These are phyloP conservation scores for Alsophila aescularia DNA, from an alignment of 2,888 invertebrate genomes.

Conservation along the genomic window DNA sequence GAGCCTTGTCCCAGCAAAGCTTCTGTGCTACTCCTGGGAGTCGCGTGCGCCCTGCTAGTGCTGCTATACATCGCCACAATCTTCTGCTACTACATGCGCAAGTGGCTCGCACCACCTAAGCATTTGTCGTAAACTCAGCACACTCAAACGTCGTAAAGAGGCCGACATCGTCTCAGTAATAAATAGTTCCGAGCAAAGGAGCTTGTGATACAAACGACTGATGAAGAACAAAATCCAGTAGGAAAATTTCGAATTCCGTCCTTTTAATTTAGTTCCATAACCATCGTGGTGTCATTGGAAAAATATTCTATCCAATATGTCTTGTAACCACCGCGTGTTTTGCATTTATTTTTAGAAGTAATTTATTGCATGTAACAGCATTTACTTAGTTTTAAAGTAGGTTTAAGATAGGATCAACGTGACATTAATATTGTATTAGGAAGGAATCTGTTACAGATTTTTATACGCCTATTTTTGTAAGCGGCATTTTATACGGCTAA, in stretches of 20 bases:
- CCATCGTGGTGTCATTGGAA: constrained; percentile 56
- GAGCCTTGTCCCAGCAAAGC: constrained; percentile 96
- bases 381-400: constrained; percentile 56
- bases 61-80: constrained; percentile 95
- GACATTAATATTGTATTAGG: constrained; percentile 23
- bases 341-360: constrained; percentile 71
- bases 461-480: constrained; percentile 16
- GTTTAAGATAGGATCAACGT: constrained; percentile 28
- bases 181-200: constrained; percentile 45
- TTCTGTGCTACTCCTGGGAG: constrained; percentile 94
- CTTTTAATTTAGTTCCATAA: constrained; percentile 50
- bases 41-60: constrained; percentile 95
- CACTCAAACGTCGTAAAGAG: constrained; percentile 15
- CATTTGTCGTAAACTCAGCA: constrained; percentile 83
- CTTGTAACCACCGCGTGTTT: constrained; percentile 78
- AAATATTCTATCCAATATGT: constrained; percentile 49
- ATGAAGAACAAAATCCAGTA: constrained; percentile 56
- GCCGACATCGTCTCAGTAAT: constrained; percentile 29
- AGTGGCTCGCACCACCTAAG: constrained; percentile 94
- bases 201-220: constrained; percentile 79
- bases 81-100: constrained; percentile 97
- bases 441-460: constrained; percentile 14
- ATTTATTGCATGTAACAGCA: constrained; percentile 79
- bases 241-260: constrained; percentile 51
- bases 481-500: constrained; percentile 14